A percentile compares a stretch with the other conserved stretches of the same genome.
Conservation (phyloP, 35 echinoderm and acorn worm genomes). For the Anneissia japonica region DNA sequence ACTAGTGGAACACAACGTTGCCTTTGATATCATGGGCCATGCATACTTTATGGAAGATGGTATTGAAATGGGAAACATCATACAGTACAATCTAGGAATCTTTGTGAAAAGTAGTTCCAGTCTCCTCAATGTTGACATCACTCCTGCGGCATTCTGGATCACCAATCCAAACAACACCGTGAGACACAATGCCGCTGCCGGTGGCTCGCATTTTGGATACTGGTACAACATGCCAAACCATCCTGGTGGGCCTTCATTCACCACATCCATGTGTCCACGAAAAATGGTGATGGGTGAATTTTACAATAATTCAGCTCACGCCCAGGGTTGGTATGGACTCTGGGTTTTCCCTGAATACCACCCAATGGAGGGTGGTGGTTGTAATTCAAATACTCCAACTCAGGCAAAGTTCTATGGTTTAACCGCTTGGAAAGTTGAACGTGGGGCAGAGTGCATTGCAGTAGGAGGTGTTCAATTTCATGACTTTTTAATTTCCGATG, state of each 20-base stretch:
- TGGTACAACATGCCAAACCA: conserved; percentile 61
- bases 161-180: conserved; percentile 70
- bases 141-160: conserved; percentile 66
- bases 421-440: conserved; percentile 50
- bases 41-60: conserved; percentile 74
- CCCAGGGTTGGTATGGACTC: conserved; percentile 57
- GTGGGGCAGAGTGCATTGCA: conserved; percentile 57
- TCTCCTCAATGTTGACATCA: conserved; percentile 67
- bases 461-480: conserved; percentile 56
- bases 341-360: conserved; percentile 59
- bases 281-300: conserved; percentile 46
- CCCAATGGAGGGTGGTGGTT: conserved; percentile 40
- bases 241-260: conserved; percentile 61
- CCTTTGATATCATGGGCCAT: conserved; percentile 72
- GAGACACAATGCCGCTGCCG: conserved; percentile 67
- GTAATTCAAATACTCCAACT: not conserved
- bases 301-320: conserved; percentile 60
- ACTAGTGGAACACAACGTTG: conserved; percentile 72
- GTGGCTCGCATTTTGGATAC: conserved; percentile 60
- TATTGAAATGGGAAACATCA: conserved; percentile 69
- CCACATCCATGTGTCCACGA: conserved; percentile 40
- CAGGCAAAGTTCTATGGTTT: conserved; percentile 40
- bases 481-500: conserved; percentile 54
- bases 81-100: conserved; percentile 74
- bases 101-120: conserved; percentile 65